Conservation (phyloP, 1,140 invertebrate species). For the Dendrolimus kikuchii region DNA sequence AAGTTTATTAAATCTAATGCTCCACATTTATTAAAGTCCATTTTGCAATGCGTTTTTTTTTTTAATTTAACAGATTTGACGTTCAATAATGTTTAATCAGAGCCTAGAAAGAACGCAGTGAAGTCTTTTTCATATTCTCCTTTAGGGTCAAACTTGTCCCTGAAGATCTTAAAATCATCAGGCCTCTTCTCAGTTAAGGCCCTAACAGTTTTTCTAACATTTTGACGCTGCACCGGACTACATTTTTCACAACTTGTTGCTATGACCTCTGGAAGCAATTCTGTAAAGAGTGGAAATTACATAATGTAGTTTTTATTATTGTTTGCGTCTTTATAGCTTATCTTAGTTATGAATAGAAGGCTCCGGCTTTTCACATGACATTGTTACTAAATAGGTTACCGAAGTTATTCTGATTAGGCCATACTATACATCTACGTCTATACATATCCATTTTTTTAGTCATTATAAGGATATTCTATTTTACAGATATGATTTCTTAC, state of each 20-base stretch:
- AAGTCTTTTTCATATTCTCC: constrained; percentile 34
- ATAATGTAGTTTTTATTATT: constrained; percentile 1
- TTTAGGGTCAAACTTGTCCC: constrained; percentile 40
- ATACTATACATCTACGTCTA: too few relatives aligned
- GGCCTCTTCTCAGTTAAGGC: constrained; percentile 36
- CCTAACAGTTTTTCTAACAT: constrained; percentile 75
- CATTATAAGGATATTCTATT: too few relatives aligned
- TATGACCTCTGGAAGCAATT: constrained; percentile 78
- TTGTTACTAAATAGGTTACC: too few relatives aligned
- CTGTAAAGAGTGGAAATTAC: constrained; percentile 50
- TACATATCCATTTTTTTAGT: too few relatives aligned
- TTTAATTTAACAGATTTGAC: neutral
- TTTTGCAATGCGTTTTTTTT: constrained; percentile 2
- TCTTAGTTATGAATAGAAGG: too few relatives aligned
- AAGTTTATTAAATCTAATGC: constrained; percentile 17
- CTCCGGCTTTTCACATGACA: too few relatives aligned
- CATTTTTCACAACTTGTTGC: constrained; percentile 78
- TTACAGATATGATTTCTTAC: too few relatives aligned
- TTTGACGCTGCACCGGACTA: constrained; percentile 74
- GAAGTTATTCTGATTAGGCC: too few relatives aligned
- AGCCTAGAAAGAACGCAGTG: constrained; percentile 27
- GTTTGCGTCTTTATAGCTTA: too few relatives aligned
- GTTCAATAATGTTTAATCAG: constrained; percentile 16
- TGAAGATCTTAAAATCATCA: constrained; percentile 31
- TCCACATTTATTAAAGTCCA: constrained; percentile 16